Conservation (phyloP, 1,140 invertebrate genomes). For the Aphaenogaster floridana region DNA sequence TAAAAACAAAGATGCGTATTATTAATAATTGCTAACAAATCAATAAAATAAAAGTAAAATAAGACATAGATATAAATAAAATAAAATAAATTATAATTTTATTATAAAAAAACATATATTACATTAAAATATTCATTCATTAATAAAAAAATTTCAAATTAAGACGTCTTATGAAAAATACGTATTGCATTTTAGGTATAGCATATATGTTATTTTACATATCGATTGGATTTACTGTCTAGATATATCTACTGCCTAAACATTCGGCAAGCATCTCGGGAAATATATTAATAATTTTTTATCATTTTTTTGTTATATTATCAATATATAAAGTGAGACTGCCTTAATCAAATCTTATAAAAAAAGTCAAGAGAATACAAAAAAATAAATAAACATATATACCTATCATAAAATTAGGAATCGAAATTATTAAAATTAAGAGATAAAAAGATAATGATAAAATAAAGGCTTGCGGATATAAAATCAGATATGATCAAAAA, state of each 20-base stretch:
- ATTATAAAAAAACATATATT: neutral
- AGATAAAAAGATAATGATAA: too few relatives aligned
- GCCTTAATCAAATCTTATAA: neutral
- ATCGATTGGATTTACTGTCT: conserved; percentile 1
- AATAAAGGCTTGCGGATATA: too few relatives aligned
- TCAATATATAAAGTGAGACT: neutral
- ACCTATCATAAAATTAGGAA: too few relatives aligned
- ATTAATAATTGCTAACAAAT: neutral
- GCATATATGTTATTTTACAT: conserved; percentile 33
- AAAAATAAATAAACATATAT: too few relatives aligned
- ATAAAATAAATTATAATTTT: neutral
- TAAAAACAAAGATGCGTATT: neutral
- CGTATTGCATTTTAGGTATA: conserved; percentile 18
- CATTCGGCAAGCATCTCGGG: neutral
- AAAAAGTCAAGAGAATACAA: neutral
- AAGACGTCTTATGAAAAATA: conserved; percentile 3
- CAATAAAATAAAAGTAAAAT: neutral
- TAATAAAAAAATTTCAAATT: conserved; percentile 19
- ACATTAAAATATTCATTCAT: neutral
- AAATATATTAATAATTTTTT: conserved; percentile 31
- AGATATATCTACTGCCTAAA: conserved; percentile 10
- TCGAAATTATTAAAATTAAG: too few relatives aligned
- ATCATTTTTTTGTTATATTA: neutral
- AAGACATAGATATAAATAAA: too few relatives aligned
- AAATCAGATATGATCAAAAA: too few relatives aligned